phyloP scores from a whole-genome alignment of 2,888 invertebrate genomes.

The Macrosiphum euphorbiae region DNA sequence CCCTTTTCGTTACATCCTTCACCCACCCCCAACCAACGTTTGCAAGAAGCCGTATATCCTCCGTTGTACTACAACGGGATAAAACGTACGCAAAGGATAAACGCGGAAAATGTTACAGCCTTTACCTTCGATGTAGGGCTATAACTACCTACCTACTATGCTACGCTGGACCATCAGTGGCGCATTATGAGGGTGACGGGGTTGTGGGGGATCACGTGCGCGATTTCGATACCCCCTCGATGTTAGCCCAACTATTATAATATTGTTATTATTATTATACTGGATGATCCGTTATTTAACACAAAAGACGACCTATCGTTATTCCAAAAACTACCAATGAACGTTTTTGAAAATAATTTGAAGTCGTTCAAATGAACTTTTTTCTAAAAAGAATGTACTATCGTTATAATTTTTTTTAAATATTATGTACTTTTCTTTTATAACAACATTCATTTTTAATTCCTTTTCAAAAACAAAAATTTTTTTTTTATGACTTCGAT shows the following conservation, averaged over 20 bases:
- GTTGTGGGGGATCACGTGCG: background rate
- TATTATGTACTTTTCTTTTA: no score
- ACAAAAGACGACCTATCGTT: no score
- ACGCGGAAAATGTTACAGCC: background rate
- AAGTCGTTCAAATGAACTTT: no score
- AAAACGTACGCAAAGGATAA: background rate
- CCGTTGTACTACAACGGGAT: background rate
- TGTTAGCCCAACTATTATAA: background rate
- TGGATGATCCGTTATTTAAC: no score
- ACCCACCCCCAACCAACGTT: background rate
- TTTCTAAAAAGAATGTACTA: no score
- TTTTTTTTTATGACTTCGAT: no score
- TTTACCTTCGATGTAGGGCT: background rate
- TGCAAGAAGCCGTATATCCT: background rate
- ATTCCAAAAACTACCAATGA: no score
- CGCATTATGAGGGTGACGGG: background rate
- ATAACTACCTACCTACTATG: background rate
- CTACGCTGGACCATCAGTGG: background rate
- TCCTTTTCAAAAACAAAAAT: no score
- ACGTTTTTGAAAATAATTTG: no score
- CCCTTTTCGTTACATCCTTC: background rate
- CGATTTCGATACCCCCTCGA: background rate
- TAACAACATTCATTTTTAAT: no score
- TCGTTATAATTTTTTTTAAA: no score
- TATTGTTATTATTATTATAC: no score